Conservation (phyloP, 2,888 invertebrate genomes). For the Punctoribates punctum region DNA sequence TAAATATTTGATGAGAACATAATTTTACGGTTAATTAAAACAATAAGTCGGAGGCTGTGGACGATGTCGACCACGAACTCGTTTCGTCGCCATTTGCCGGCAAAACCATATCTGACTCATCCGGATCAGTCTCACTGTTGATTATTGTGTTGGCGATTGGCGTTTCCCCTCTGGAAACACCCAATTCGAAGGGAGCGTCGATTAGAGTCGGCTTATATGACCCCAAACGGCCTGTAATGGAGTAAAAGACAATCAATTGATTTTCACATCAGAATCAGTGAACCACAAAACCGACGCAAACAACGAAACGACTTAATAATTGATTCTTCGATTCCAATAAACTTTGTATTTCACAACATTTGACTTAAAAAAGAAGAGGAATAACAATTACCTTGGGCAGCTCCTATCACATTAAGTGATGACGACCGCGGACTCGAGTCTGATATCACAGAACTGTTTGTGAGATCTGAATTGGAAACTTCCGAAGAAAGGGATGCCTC, state of each 20-base stretch:
- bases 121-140: background rate
- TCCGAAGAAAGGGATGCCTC: conserved; percentile 75
- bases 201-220: conserved; percentile 39
- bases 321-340: no score
- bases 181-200: conserved; percentile 31
- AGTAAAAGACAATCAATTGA: background rate
- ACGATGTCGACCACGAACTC: conserved; percentile 46
- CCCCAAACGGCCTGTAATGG: conserved; percentile 34
- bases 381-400: conserved; percentile 5
- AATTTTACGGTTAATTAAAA: conserved; percentile 24
- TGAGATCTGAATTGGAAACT: background rate
- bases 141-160: background rate
- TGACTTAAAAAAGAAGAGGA: no score
- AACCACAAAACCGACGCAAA: no score
- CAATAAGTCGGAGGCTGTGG: conserved; percentile 42
- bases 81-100: conserved; percentile 47
- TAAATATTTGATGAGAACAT: no score
- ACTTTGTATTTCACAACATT: no score
- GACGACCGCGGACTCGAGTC: background rate
- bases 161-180: conserved; percentile 19
- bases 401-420: conserved; percentile 8
- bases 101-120: conserved; percentile 41
- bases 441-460: conserved; percentile 27
- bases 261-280: background rate
- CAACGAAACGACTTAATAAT: no score